Percentiles rank a stretch among this genome's conserved stretches.
These are phyloP conservation scores for Phoebastria nigripes DNA, from an alignment of 2,797 vertebrate species.

Conservation along the genomic window DNA sequence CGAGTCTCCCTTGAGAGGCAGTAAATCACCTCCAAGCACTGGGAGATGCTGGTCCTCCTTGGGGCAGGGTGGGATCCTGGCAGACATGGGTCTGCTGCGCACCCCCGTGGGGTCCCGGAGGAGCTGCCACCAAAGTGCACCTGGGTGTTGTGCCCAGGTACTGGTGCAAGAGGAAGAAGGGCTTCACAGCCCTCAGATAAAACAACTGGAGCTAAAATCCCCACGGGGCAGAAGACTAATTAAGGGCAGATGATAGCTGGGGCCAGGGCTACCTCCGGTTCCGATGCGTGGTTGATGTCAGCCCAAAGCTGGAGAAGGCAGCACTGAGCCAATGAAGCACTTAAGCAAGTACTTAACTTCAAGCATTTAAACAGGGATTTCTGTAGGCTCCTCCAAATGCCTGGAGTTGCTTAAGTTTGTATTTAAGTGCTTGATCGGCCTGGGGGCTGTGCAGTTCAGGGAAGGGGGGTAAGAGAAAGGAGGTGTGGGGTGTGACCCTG, in stretches of 20 bases:
- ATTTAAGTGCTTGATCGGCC: neutral
- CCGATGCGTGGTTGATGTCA: neutral
- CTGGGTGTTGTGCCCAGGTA: neutral
- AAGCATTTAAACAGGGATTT: neutral
- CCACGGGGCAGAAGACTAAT: neutral
- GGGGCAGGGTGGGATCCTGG: neutral
- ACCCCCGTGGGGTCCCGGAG: neutral
- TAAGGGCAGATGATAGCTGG: fast-evolving
- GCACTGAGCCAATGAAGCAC: neutral
- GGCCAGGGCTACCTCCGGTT: neutral
- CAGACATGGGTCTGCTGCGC: neutral
- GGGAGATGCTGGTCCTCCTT: neutral
- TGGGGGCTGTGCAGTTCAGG: neutral
- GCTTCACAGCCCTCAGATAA: neutral
- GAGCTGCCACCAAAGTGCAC: neutral
- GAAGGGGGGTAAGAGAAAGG: neutral
- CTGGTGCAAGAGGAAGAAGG: neutral
- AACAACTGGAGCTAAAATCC: neutral
- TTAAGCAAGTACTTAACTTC: neutral
- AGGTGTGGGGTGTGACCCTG: neutral
- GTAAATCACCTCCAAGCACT: neutral
- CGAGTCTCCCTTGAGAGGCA: neutral
- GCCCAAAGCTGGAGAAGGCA: neutral
- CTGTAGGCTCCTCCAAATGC: neutral
- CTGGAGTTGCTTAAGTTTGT: neutral